phyloP scores from a whole-genome alignment of 30 jellyfish, hydroid and myxozoan genomes.

The Rhopilema esculentum region DNA sequence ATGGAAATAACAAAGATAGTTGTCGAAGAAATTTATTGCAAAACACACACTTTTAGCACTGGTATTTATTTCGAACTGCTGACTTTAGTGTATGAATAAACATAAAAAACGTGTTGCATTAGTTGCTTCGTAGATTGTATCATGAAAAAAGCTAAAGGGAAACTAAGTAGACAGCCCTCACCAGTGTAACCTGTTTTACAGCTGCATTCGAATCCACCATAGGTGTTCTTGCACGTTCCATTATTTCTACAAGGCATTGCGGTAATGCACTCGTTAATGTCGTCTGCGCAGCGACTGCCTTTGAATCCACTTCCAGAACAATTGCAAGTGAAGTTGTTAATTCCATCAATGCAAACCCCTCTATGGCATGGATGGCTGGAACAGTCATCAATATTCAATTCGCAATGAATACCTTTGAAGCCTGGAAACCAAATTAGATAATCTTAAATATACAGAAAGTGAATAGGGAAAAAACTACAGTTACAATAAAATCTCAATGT shows the following conservation, averaged over 20 bases:
- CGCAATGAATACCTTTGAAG: conserved; percentile 66
- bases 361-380: conserved; percentile 57
- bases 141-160: too few species aligned
- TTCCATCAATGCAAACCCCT: conserved; percentile 82
- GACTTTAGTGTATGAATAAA: too few species aligned
- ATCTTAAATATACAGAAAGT: too few species aligned
- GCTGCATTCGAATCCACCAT: conserved; percentile 65
- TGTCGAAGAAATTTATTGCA: too few species aligned
- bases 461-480: too few species aligned
- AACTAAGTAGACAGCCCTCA: neutral
- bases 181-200: conserved; percentile 74
- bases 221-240: conserved; percentile 59
- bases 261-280: conserved; percentile 64
- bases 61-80: too few species aligned
- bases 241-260: conserved; percentile 64
- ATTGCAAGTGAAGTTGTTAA: conserved; percentile 65
- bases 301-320: conserved; percentile 69
- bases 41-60: too few species aligned
- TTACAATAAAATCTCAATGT: too few species aligned
- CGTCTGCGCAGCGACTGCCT: conserved; percentile 61
- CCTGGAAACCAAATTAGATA: conserved; percentile 49
- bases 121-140: too few species aligned
- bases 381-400: conserved; percentile 67
- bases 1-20: too few species aligned
- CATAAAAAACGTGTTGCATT: too few species aligned